Evolutionary conservation across 2,797 vertebrate genomes (phyloP).

Genomic region (Dicrostonyx torquatus): DNA sequence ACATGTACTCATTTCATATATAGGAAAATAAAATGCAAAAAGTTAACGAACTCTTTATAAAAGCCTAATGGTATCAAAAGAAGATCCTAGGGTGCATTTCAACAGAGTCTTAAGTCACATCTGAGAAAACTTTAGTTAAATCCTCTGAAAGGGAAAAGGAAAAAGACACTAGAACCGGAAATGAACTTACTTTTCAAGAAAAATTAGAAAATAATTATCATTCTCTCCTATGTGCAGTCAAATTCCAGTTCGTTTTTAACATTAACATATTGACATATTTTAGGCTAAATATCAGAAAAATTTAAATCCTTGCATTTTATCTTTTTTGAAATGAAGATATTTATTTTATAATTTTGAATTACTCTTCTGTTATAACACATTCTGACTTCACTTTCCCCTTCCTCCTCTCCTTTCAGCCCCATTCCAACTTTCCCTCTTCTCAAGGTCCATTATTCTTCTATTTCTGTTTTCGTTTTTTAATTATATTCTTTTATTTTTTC

Average conservation of each 20-base stretch:
- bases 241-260: background rate
- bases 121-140: background rate
- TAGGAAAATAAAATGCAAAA: background rate
- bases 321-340: background rate
- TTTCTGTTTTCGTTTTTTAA: background rate
- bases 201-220: background rate
- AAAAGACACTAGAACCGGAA: background rate
- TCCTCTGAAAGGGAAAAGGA: background rate
- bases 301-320: background rate
- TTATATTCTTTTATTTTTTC: too few relatives aligned
- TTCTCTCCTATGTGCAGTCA: background rate
- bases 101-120: background rate
- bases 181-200: background rate
- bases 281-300: background rate
- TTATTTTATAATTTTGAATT: background rate
- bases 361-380: background rate
- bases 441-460: background rate
- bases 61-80: background rate
- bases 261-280: background rate
- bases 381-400: background rate
- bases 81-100: background rate
- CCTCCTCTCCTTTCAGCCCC: background rate
- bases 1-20: background rate
- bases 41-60: background rate
- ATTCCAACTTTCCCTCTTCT: background rate